Percentiles rank a stretch among this genome's conserved stretches.
These are phyloP conservation scores for Tiliacea aurago DNA, from an alignment of 2,888 invertebrate species.

Conservation along the genomic window DNA sequence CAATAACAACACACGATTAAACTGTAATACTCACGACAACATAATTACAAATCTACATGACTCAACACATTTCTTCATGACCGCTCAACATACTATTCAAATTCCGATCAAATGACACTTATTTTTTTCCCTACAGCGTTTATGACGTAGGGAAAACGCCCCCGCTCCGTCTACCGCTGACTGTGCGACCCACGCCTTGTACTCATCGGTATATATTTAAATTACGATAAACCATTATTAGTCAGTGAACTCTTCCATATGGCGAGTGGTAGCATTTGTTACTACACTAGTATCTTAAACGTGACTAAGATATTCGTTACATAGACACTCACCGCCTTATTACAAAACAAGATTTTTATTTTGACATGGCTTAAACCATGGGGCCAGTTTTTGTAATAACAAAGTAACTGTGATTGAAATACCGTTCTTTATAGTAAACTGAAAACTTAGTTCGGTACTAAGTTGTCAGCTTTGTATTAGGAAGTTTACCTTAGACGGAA, in stretches of 20 bases:
- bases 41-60: slow-evolving; percentile 10
- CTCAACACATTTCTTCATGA: slow-evolving; percentile 9
- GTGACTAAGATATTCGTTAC: slow-evolving; percentile 3
- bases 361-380: no score
- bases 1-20: neutral
- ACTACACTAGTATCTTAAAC: neutral
- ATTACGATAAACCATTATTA: slow-evolving; percentile 38
- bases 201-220: slow-evolving; percentile 53
- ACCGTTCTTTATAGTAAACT: no score
- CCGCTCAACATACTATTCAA: slow-evolving; percentile 30
- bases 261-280: slow-evolving; percentile 12
- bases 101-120: slow-evolving; percentile 27
- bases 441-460: no score
- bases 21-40: slow-evolving; percentile 1
- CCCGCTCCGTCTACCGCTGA: slow-evolving; percentile 48
- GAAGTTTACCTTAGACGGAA: no score
- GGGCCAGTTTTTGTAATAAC: no score
- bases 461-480: no score
- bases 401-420: no score
- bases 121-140: slow-evolving; percentile 8
- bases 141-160: slow-evolving; percentile 33
- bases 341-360: no score
- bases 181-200: slow-evolving; percentile 33
- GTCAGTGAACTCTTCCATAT: slow-evolving; percentile 49
- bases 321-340: no score